Conservation (phyloP, 2,113 vertebrate genomes). For the Rissa tridactyla region DNA sequence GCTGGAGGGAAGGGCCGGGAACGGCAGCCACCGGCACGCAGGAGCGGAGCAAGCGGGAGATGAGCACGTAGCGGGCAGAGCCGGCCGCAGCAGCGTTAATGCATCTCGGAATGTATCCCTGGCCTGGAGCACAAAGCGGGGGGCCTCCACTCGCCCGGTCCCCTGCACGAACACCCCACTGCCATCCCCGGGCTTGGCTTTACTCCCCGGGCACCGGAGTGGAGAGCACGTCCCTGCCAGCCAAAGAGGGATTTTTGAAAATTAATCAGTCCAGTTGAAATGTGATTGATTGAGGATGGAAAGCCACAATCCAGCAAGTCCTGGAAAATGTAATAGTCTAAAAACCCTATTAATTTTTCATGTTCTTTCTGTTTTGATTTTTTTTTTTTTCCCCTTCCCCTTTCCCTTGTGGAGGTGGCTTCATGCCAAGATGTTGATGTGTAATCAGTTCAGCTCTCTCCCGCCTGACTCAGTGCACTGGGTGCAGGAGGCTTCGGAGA, state of each 20-base stretch:
- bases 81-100: fast-evolving
- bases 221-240: background rate
- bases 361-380: background rate
- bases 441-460: background rate
- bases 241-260: background rate
- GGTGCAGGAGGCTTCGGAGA: background rate
- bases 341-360: constrained; percentile 57
- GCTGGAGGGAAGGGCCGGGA: background rate
- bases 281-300: constrained; percentile 41
- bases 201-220: background rate
- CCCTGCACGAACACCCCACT: fast-evolving
- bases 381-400: background rate
- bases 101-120: fast-evolving
- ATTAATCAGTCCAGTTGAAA: constrained; percentile 42
- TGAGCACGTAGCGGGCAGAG: background rate
- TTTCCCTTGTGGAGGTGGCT: background rate
- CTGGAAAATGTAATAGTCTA: constrained; percentile 47
- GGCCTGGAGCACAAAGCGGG: fast-evolving
- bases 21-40: fast-evolving
- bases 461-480: fast-evolving
- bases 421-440: background rate
- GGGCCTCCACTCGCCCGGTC: fast-evolving
- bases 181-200: background rate
- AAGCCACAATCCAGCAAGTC: background rate
- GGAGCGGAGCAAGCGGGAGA: background rate